A percentile compares a stretch with the other conserved stretches of the same genome.
These are phyloP conservation scores for Lasioglossum villosulum DNA, from an alignment of 2,888 invertebrate genomes.

Conservation along the genomic window DNA sequence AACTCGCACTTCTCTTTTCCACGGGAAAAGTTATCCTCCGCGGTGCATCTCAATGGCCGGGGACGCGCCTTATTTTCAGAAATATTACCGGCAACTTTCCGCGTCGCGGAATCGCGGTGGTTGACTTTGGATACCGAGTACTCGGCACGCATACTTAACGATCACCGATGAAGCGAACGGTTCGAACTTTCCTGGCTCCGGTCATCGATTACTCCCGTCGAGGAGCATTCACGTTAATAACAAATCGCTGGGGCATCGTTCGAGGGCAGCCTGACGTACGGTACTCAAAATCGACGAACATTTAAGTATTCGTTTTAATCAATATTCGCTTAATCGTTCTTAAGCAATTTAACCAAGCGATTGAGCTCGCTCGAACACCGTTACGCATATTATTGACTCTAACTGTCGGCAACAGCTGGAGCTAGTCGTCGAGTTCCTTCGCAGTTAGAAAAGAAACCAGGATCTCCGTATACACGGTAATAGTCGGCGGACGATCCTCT, in stretches of 20 bases:
- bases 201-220: neutral
- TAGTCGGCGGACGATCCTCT: conserved; percentile 8
- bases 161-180: neutral
- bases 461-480: conserved; percentile 6
- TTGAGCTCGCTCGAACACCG: neutral
- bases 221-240: neutral
- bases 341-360: neutral
- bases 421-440: neutral
- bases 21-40: conserved; percentile 55
- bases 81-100: conserved; percentile 39
- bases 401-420: neutral
- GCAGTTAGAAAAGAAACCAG: neutral
- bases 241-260: neutral
- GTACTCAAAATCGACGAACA: neutral
- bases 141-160: conserved; percentile 1
- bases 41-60: conserved; percentile 60
- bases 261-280: neutral
- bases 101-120: neutral
- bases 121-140: neutral
- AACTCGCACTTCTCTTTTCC: conserved; percentile 56
- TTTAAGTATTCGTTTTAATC: neutral
- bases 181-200: neutral
- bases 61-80: conserved; percentile 53
- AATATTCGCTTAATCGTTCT: too few relatives aligned
- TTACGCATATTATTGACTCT: neutral